Conservation (phyloP, 2,113 vertebrate species). For the Pongo pygmaeus region DNA sequence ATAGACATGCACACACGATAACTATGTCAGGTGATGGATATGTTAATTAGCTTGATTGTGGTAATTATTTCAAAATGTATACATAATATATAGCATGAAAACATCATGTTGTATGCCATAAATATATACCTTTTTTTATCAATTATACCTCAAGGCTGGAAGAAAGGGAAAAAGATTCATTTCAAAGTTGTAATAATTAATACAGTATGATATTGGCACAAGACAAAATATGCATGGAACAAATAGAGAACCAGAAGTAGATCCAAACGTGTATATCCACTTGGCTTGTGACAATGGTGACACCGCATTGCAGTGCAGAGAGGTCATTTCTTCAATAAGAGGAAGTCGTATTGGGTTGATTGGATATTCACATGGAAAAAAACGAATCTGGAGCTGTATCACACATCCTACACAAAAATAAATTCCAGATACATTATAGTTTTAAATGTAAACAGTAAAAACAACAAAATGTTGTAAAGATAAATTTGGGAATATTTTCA, state of each 20-base stretch:
- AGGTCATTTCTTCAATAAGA: background rate
- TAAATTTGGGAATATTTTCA: background rate
- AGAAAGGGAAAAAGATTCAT: background rate
- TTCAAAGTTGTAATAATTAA: constrained; percentile 28
- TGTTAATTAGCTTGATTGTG: background rate
- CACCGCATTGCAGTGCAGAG: background rate
- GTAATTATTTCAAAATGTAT: background rate
- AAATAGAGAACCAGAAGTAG: constrained; percentile 23
- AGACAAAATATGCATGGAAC: background rate
- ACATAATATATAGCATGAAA: background rate
- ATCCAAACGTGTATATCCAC: background rate
- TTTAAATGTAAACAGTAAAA: constrained; percentile 1
- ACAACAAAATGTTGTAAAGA: constrained; percentile 1
- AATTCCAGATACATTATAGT: background rate
- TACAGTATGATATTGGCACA: constrained; percentile 10
- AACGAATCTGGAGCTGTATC: background rate
- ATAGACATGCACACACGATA: background rate
- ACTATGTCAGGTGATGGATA: background rate
- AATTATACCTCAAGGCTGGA: background rate
- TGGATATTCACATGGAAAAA: constrained; percentile 3
- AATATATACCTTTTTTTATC: background rate
- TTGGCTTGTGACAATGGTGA: background rate
- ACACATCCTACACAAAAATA: background rate
- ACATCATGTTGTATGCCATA: background rate
- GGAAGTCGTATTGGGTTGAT: background rate